These are phyloP conservation scores for Tragelaphus eurycerus DNA, from an alignment of 2,797 vertebrate genomes.

Conservation along the genomic window DNA sequence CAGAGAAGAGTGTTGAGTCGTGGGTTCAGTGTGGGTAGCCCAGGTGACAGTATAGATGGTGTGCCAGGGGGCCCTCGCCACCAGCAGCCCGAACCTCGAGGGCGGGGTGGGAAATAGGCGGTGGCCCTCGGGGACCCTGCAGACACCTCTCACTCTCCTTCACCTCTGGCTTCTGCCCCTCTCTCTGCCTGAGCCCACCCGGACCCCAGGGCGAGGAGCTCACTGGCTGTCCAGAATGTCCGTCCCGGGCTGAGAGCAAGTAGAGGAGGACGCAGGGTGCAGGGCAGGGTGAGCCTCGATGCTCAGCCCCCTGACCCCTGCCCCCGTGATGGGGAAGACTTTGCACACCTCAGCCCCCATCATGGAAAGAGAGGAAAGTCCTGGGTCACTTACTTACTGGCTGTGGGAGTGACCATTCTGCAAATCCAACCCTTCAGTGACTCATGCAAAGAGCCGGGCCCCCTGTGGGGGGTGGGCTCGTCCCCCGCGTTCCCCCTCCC, in stretches of 20 bases:
- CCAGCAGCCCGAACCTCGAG: neutral
- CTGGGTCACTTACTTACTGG: neutral
- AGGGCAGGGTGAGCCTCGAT: accelerated
- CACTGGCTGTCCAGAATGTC: neutral
- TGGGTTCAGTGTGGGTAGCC: neutral
- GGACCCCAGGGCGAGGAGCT: neutral
- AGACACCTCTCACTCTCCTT: neutral
- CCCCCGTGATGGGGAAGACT: accelerated
- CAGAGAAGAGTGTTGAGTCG: accelerated
- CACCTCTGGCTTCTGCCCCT: accelerated
- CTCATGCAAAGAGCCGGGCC: neutral
- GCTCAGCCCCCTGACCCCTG: accelerated
- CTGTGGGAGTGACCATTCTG: neutral
- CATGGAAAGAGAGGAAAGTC: accelerated
- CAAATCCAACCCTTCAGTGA: accelerated
- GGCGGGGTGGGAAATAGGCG: accelerated
- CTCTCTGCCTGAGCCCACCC: neutral
- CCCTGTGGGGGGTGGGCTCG: accelerated
- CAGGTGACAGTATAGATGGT: accelerated
- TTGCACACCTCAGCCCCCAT: accelerated
- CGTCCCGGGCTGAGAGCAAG: neutral
- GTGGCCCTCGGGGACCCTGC: no score
- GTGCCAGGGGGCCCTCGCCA: neutral
- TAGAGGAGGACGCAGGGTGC: neutral
- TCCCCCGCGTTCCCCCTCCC: accelerated